Evolutionary conservation across 2,113 vertebrate genomes (phyloP).

Genomic region (Entelurus aequoreus): DNA sequence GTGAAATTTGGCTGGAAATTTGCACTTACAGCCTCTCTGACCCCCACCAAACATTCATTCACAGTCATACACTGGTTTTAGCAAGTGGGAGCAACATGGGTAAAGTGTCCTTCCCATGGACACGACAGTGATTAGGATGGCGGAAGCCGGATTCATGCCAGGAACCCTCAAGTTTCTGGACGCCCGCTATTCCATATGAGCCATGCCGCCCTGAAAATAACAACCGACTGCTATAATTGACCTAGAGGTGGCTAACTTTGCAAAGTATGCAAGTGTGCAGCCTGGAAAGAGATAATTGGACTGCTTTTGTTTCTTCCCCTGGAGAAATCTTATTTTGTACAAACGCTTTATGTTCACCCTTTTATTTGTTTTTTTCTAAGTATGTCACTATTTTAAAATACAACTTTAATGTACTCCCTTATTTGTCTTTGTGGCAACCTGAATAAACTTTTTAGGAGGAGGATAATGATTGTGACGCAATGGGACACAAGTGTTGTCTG

Average conservation of each 20-base stretch:
- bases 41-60: too few relatives aligned
- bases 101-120: too few relatives aligned
- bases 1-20: too few relatives aligned
- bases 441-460: background rate
- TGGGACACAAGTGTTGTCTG: background rate
- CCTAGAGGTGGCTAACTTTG: constrained; percentile 24
- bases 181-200: too few relatives aligned
- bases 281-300: constrained; percentile 13
- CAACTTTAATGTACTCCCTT: background rate
- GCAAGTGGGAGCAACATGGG: too few relatives aligned
- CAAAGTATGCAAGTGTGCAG: constrained; percentile 36
- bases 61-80: too few relatives aligned
- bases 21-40: too few relatives aligned
- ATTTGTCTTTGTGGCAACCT: background rate
- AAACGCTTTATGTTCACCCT: constrained; percentile 8
- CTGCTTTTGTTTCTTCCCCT: constrained; percentile 15
- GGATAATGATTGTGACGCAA: background rate
- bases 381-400: constrained; percentile 2
- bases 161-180: too few relatives aligned
- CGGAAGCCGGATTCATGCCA: too few relatives aligned
- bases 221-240: constrained; percentile 11
- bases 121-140: too few relatives aligned
- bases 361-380: constrained; percentile 5
- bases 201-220: too few relatives aligned
- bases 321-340: constrained; percentile 17